phyloP scores from a whole-genome alignment of 2,888 invertebrate species.

The Oxycera nigricornis region DNA sequence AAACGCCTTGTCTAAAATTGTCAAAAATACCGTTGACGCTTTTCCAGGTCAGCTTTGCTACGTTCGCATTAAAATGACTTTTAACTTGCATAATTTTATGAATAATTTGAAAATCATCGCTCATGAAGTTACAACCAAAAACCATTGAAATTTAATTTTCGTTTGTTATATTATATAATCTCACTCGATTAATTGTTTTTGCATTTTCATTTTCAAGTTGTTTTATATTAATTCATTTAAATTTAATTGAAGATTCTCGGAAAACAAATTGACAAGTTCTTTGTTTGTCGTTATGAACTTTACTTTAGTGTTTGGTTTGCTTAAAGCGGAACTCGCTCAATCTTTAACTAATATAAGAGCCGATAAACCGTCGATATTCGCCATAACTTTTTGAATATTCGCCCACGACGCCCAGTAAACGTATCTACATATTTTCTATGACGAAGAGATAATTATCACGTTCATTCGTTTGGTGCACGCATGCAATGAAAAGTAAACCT shows the following conservation, averaged over 20 bases:
- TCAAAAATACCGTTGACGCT: background rate
- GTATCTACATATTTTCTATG: no score
- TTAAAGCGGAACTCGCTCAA: background rate
- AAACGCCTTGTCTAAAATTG: background rate
- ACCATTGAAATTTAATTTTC: background rate
- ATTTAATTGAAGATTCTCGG: slow-evolving; percentile 8
- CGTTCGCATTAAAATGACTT: background rate
- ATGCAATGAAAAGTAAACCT: background rate
- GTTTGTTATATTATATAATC: slow-evolving; percentile 14
- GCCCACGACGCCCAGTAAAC: no score
- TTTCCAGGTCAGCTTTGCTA: background rate
- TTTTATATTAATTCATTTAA: slow-evolving; percentile 26
- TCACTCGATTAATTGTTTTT: slow-evolving; percentile 16
- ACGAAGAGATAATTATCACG: slow-evolving; percentile 1
- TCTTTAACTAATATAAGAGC: background rate
- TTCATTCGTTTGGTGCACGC: background rate
- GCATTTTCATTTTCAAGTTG: slow-evolving; percentile 12
- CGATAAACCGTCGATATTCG: slow-evolving; percentile 22
- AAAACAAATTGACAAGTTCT: slow-evolving; percentile 12
- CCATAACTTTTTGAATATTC: no score
- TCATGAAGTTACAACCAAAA: background rate
- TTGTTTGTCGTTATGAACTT: slow-evolving; percentile 17
- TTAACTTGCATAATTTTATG: background rate
- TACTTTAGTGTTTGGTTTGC: background rate
- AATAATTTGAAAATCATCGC: background rate